Conservation (phyloP, 2,113 vertebrate genomes). For the Strigops habroptila region DNA sequence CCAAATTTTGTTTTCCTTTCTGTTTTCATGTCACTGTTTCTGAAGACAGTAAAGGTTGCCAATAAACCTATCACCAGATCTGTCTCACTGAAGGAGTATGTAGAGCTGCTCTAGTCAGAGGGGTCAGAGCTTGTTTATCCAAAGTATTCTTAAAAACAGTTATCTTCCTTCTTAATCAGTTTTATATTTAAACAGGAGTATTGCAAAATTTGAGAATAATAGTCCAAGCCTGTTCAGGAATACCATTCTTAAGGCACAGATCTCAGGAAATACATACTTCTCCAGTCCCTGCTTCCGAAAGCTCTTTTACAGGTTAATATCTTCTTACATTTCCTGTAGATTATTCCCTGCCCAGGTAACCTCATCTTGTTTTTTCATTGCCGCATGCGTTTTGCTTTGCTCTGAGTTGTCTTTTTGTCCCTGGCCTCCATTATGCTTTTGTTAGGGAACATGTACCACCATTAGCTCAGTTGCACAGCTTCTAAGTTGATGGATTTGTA, state of each 20-base stretch:
- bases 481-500: background rate
- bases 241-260: background rate
- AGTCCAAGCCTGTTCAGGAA: background rate
- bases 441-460: background rate
- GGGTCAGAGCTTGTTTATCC: background rate
- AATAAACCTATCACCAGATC: background rate
- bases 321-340: slow-evolving; percentile 5
- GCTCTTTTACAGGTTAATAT: background rate
- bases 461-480: background rate
- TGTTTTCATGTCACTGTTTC: background rate
- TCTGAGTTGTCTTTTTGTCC: background rate
- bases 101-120: background rate
- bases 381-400: background rate
- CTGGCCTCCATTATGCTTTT: background rate
- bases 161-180: background rate
- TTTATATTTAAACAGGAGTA: background rate
- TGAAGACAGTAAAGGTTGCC: background rate
- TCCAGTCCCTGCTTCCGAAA: background rate
- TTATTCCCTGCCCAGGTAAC: background rate
- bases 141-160: background rate
- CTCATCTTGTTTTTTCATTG: background rate
- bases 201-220: background rate
- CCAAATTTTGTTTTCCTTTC: background rate
- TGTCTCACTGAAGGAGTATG: background rate
- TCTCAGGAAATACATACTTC: background rate